A percentile compares a stretch with the other conserved stretches of the same genome.
phyloP scores from a whole-genome alignment of 2,797 vertebrate species.

The Danio aesculapii region DNA sequence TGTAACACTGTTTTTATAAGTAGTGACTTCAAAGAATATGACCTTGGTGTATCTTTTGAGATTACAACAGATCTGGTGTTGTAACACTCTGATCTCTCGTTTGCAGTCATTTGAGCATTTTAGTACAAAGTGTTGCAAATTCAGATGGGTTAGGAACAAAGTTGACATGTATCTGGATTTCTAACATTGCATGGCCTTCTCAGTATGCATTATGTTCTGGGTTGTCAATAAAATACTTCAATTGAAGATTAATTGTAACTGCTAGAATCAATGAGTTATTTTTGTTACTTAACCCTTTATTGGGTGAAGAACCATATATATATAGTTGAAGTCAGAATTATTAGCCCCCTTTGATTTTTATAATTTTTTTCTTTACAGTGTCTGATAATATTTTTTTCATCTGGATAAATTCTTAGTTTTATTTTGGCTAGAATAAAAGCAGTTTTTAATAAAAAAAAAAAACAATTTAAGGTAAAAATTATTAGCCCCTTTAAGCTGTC shows the following conservation, averaged over 20 bases:
- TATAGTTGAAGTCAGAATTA: too few species aligned
- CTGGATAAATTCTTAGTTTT: too few species aligned
- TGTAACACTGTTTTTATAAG: background rate
- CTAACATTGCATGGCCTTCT: background rate
- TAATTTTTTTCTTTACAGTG: too few species aligned
- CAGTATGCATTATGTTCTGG: background rate
- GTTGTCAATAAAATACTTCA: background rate
- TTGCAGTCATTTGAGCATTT: background rate
- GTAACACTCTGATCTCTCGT: background rate
- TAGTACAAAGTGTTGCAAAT: background rate
- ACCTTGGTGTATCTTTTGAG: background rate
- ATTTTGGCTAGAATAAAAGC: too few species aligned
- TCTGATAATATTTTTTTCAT: too few species aligned
- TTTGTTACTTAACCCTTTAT: too few species aligned
- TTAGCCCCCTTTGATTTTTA: too few species aligned
- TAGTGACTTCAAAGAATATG: background rate
- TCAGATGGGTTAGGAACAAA: background rate
- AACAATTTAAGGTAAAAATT: too few species aligned
- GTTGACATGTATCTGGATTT: background rate
- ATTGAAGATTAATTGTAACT: background rate
- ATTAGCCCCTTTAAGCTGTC: too few species aligned
- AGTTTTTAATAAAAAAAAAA: too few species aligned
- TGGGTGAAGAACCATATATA: too few species aligned
- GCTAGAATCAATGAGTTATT: too few species aligned
- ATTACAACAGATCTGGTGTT: constrained; percentile 4